These are phyloP conservation scores for Phyllotreta striolata DNA, from an alignment of 2,888 invertebrate genomes.

Conservation along the genomic window DNA sequence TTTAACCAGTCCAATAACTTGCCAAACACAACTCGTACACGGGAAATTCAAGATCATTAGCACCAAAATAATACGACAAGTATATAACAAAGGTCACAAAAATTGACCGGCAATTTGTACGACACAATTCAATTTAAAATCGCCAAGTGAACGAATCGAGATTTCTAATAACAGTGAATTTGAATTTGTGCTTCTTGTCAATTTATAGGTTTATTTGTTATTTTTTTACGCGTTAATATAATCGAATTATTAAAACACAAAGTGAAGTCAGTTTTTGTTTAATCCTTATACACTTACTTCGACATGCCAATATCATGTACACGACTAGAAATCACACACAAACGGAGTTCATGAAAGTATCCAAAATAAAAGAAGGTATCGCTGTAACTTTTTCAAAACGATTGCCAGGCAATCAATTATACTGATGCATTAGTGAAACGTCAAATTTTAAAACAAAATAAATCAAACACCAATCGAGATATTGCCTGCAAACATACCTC, in stretches of 20 bases:
- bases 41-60: constrained; percentile 7
- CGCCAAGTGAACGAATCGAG: too few relatives aligned
- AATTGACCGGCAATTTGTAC: constrained; percentile 1
- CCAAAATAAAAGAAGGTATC: too few relatives aligned
- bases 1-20: background rate
- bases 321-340: constrained; percentile 35
- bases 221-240: background rate
- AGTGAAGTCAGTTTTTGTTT: background rate
- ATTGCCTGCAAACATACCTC: background rate
- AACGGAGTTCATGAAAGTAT: constrained; percentile 4
- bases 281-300: background rate
- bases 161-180: too few relatives aligned
- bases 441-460: too few relatives aligned
- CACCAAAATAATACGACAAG: constrained; percentile 3
- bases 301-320: constrained; percentile 21
- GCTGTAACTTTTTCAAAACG: too few relatives aligned
- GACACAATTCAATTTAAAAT: too few relatives aligned
- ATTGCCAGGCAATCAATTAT: too few relatives aligned
- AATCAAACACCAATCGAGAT: too few relatives aligned
- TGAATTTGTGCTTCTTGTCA: too few relatives aligned
- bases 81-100: constrained; percentile 5
- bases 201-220: too few relatives aligned
- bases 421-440: too few relatives aligned
- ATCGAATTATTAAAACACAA: constrained; percentile 1
- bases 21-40: background rate